Conservation (phyloP, 2,797 vertebrate genomes). For the Coregonus sp. region DNA sequence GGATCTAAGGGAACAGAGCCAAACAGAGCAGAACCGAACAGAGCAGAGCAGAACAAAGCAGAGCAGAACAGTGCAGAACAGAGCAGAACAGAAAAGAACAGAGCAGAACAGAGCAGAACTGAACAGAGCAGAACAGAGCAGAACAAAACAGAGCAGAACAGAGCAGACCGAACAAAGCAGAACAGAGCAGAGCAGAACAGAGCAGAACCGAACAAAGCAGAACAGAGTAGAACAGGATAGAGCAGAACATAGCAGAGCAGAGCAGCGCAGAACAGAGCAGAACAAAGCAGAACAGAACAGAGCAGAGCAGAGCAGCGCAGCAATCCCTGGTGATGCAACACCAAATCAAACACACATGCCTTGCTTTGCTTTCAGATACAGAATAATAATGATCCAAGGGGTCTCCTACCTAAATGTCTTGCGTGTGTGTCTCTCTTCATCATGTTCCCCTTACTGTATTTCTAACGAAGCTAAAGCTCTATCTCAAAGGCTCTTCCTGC, state of each 20-base stretch:
- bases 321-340: background rate
- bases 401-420: background rate
- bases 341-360: background rate
- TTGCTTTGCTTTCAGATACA: background rate
- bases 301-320: background rate
- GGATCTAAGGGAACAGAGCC: background rate
- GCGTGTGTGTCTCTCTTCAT: background rate
- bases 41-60: background rate
- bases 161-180: too few relatives aligned
- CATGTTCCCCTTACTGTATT: background rate
- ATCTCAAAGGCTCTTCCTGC: background rate
- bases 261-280: background rate
- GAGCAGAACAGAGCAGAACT: too few relatives aligned
- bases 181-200: too few relatives aligned
- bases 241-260: too few relatives aligned
- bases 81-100: background rate
- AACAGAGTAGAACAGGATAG: too few relatives aligned
- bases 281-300: background rate
- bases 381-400: background rate
- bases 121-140: background rate
- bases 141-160: background rate
- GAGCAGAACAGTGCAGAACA: too few relatives aligned
- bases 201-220: too few relatives aligned
- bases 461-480: background rate
- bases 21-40: background rate